phyloP scores from a whole-genome alignment of 2,797 vertebrate genomes.

The Halcyon badia region DNA sequence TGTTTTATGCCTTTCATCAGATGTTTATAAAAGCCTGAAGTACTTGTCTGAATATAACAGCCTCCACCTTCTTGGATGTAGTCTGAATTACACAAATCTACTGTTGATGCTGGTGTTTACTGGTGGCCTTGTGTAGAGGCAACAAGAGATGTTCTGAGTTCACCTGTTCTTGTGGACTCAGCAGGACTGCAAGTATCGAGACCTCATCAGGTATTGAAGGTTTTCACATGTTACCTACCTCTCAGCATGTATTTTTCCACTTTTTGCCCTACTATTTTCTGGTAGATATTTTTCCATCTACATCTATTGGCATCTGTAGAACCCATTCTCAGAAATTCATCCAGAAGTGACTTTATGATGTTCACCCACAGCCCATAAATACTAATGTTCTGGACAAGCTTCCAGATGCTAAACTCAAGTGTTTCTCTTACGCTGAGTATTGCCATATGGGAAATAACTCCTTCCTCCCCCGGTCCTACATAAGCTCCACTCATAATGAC shows the following conservation, averaged over 20 bases:
- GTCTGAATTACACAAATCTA: background rate
- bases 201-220: background rate
- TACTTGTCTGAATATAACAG: background rate
- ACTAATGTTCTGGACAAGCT: background rate
- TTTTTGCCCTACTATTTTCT: background rate
- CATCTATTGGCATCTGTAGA: background rate
- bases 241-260: background rate
- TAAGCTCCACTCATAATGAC: background rate
- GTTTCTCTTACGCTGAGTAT: background rate
- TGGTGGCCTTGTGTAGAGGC: background rate
- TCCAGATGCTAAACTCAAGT: background rate
- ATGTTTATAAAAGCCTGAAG: background rate
- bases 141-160: fast-evolving
- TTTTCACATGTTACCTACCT: background rate
- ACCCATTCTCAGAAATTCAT: fast-evolving
- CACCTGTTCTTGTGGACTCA: background rate
- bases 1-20: background rate
- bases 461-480: fast-evolving
- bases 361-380: fast-evolving
- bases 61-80: background rate
- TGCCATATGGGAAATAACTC: background rate
- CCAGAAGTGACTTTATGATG: background rate
- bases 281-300: background rate
- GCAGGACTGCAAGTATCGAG: background rate
- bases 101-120: background rate